Evolutionary conservation across 2,888 invertebrate species (phyloP).

Genomic region (Brachylomia viminalis): DNA sequence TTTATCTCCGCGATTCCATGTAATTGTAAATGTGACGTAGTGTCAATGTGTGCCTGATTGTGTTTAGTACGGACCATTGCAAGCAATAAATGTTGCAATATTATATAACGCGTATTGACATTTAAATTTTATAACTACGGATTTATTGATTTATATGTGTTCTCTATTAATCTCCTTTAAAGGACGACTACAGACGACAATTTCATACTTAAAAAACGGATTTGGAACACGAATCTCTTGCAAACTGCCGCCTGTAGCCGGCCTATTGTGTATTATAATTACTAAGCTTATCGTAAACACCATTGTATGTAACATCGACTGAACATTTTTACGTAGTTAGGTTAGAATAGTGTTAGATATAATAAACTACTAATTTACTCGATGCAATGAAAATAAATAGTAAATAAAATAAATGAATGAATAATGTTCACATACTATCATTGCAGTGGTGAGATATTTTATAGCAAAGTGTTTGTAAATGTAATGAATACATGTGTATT

Average conservation of each 20-base stretch:
- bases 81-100: slow-evolving; percentile 86
- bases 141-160: slow-evolving; percentile 76
- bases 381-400: slow-evolving; percentile 74
- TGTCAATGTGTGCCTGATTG: slow-evolving; percentile 81
- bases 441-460: slow-evolving; percentile 83
- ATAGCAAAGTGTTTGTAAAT: slow-evolving; percentile 78
- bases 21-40: slow-evolving; percentile 75
- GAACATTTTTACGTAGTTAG: slow-evolving; percentile 89
- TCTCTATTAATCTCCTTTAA: slow-evolving; percentile 72
- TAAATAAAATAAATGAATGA: slow-evolving; percentile 61
- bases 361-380: slow-evolving; percentile 76
- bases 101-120: slow-evolving; percentile 70
- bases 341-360: slow-evolving; percentile 79
- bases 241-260: slow-evolving; percentile 56
- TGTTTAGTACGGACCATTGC: slow-evolving; percentile 78
- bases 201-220: slow-evolving; percentile 73
- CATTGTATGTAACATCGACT: slow-evolving; percentile 90
- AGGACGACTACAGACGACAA: slow-evolving; percentile 71
- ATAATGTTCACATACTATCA: slow-evolving; percentile 73
- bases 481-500: slow-evolving; percentile 83
- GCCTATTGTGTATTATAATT: slow-evolving; percentile 70
- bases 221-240: slow-evolving; percentile 68
- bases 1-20: slow-evolving; percentile 81
- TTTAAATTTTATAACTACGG: slow-evolving; percentile 71
- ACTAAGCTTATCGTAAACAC: slow-evolving; percentile 84